Percentiles rank a stretch among this genome's conserved stretches.
These are phyloP conservation scores for Ellobium chinense DNA, from an alignment of 2,888 invertebrate species.

Conservation along the genomic window DNA sequence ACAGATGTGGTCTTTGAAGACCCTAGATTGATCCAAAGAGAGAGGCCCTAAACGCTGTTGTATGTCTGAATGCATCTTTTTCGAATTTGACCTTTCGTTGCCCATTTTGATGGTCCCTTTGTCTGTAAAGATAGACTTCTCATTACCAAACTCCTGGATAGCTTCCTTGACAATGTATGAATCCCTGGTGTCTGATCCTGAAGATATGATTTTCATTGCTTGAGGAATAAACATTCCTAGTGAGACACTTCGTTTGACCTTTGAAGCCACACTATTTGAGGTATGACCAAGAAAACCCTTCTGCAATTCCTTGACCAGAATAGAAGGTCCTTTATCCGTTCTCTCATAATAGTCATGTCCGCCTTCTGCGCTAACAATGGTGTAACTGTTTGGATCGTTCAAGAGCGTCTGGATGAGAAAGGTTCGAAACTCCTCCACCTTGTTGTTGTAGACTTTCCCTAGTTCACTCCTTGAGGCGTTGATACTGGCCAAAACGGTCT, in stretches of 20 bases:
- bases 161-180: not conserved
- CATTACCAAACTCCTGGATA: not conserved
- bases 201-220: not conserved
- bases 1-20: not conserved
- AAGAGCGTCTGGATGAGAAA: conserved; percentile 18
- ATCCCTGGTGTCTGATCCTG: not conserved
- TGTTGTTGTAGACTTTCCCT: not conserved
- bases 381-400: conserved; percentile 1
- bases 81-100: no score
- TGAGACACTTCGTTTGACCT: not conserved
- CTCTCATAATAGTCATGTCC: not conserved
- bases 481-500: conserved; percentile 10
- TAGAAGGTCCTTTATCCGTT: conserved; percentile 15
- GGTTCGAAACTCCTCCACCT: conserved; percentile 21
- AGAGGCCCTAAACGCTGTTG: not conserved
- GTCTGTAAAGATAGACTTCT: not conserved
- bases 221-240: not conserved
- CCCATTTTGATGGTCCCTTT: no score
- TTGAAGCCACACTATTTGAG: not conserved
- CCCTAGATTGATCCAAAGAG: not conserved
- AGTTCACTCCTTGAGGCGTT: not conserved
- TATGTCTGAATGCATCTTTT: no score
- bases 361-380: not conserved
- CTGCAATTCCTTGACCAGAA: not conserved
- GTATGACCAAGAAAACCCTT: not conserved